Percentiles rank a stretch among this genome's conserved stretches.
These are phyloP conservation scores for Euspilapteryx auroguttella DNA, from an alignment of 2,888 invertebrate genomes.

Conservation along the genomic window DNA sequence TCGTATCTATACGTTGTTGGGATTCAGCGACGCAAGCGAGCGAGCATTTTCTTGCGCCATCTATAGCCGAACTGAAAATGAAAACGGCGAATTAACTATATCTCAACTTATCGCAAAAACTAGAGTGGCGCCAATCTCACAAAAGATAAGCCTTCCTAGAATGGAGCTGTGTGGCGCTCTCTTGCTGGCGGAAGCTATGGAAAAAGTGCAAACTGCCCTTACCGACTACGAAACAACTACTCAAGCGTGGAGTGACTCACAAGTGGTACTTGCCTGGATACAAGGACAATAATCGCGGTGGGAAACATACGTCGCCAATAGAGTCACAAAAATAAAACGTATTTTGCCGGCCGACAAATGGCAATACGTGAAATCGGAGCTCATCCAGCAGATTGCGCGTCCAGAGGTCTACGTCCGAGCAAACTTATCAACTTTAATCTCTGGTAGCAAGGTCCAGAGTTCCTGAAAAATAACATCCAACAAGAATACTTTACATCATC, in stretches of 20 bases:
- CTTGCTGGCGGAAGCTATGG: not conserved
- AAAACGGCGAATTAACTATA: no score
- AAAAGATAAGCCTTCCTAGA: constrained; percentile 1
- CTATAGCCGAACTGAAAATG: no score
- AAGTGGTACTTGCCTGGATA: not conserved
- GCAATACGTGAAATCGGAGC: no score
- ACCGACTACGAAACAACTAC: not conserved
- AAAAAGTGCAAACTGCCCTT: not conserved
- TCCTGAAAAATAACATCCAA: no score
- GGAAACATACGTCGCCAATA: not conserved
- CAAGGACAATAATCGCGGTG: not conserved
- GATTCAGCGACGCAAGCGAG: constrained; percentile 1
- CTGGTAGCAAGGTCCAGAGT: no score
- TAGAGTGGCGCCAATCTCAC: not conserved
- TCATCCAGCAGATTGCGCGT: no score
- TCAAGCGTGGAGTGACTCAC: not conserved
- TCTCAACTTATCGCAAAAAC: no score
- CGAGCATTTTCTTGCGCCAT: not conserved
- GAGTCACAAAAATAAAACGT: not conserved
- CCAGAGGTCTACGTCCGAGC: no score
- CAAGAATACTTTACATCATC: no score
- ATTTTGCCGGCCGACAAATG: no score
- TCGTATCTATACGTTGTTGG: constrained; percentile 1
- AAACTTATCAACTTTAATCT: no score
- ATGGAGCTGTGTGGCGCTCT: constrained; percentile 1